These are phyloP conservation scores for Mus minutoides DNA, from an alignment of 2,797 vertebrate species.

Conservation along the genomic window DNA sequence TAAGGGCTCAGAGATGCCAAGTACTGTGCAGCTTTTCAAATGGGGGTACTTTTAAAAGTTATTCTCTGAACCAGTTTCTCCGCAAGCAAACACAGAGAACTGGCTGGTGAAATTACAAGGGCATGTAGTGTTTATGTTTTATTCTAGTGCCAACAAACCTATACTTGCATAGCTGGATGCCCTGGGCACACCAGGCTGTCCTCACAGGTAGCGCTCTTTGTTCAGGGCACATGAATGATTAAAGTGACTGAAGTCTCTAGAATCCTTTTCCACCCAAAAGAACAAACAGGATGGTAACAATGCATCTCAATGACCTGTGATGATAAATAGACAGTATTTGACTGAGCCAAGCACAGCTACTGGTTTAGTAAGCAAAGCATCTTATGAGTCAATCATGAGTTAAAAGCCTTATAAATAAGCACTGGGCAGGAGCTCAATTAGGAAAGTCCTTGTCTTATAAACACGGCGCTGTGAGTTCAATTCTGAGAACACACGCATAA, in stretches of 20 bases:
- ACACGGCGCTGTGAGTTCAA: background rate
- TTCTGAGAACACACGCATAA: background rate
- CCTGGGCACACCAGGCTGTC: background rate
- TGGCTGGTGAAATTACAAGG: background rate
- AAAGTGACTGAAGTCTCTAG: background rate
- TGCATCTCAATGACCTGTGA: background rate
- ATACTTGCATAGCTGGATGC: accelerated
- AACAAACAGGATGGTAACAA: background rate
- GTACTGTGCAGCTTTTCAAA: constrained; percentile 51
- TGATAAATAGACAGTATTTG: background rate
- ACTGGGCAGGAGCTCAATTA: background rate
- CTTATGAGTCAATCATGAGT: background rate
- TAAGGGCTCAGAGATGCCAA: constrained; percentile 43
- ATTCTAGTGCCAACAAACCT: constrained; percentile 39
- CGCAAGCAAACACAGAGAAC: constrained; percentile 40
- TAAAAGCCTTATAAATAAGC: constrained; percentile 7
- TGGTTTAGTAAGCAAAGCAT: background rate
- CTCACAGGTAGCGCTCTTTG: background rate
- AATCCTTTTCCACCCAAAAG: background rate
- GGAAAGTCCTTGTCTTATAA: background rate
- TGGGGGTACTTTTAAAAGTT: background rate
- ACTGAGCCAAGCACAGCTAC: background rate
- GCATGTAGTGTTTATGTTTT: background rate
- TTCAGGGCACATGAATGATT: background rate
- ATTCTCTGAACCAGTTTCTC: constrained; percentile 56